Base-by-base conservation (phyloP, 2,888 invertebrate species). In the Drosophila fulvimacula region DNA sequence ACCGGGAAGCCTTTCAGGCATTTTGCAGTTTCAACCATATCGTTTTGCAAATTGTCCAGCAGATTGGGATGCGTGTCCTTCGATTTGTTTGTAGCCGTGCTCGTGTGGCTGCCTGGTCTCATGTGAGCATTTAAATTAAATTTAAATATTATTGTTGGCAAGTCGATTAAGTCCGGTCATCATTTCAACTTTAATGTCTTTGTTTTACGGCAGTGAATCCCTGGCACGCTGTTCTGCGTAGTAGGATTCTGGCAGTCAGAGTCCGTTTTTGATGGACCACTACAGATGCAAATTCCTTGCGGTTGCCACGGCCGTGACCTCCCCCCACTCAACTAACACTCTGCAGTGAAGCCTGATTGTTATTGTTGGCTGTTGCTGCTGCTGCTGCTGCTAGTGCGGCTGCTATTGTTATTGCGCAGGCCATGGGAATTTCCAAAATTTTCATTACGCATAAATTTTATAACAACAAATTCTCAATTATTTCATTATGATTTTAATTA, bases 51-150 rank as follows among this genome's bases (percentile, higher is more conserved):
- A 82, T 82, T 85, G 82, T 82, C 62, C 82, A 57, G 71, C 67
- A 82, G 73, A 86, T 82, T 82, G 79, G 76, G 86, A 70, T 66
- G 75, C 51, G 42, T 41, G 44, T 56, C 64, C 82, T 86, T 83
- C 83, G 83, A 83, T 86, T 81, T 81, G 82, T 71, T 81, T 73
- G 73, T 67, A 61, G 32, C 61, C 60, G 41, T 38, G 53, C 21
- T 13, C 13, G 19, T 36, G 30, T 39, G 39, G 3, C 3, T 5
- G 51, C 21, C 59, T 71, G 78, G 73, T 80, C 87, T 88, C 87
- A 82, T 90, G 89, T 87, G 89, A 80, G 87, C 79, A 90, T 89
- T 90, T 81, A 90, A 90, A 90, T 90, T 89, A 90, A 90, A 90
- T 89, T 89, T 90, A 89, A 90, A 90, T 90, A 90, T 89, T 90